Base-by-base conservation (phyloP, 2,888 invertebrate species). In the Drosophila gaucha region DNA sequence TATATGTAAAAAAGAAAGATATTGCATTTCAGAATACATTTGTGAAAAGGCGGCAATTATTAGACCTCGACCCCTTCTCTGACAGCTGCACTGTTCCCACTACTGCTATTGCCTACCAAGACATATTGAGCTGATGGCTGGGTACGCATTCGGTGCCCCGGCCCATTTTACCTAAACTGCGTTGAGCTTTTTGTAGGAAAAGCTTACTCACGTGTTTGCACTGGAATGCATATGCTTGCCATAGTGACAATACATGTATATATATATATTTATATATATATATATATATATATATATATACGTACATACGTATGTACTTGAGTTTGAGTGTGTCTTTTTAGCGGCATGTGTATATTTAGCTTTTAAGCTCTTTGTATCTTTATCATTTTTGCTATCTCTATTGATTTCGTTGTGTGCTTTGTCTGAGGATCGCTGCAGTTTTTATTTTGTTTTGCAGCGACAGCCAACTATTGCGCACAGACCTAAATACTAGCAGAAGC, bases 151-250 rank as follows among this genome's bases (percentile, higher is more conserved):
- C 4, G 8, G n/a, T 30, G 30, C 12, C 18, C 18, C 44, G 44
- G 20, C 20, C 18, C n/a, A 55, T 65, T 70, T 51, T 43, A 65
- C 65, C 35, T 65, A 43, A 65, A 56, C 55, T 65, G 65, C 59
- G 33, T 12, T 18, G 30, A 65, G 55, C 66, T 70, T 66, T 71
- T 47, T n/a, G 16, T 43, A 20, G 16, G 43, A 49, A 71, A 70
- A 70, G 70, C 70, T 70, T 47, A 26, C 51, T 49, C 47, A 44
- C 65, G 55, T 51, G 59, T 56, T 59, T 70, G 70, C 55, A 70
- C 47, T 65, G 41, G 12, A 56, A 35, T 56, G 43, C 63, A 57
- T 52, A 36, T 47, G 30, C 16, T 26, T 31, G 24, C 20, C 24
- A 38, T 46, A 44, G 44, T 36, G 22, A 28, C 28, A 28, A n/a